phyloP scores from a whole-genome alignment of 1,140 invertebrate species.

The Tetranychus urticae region DNA sequence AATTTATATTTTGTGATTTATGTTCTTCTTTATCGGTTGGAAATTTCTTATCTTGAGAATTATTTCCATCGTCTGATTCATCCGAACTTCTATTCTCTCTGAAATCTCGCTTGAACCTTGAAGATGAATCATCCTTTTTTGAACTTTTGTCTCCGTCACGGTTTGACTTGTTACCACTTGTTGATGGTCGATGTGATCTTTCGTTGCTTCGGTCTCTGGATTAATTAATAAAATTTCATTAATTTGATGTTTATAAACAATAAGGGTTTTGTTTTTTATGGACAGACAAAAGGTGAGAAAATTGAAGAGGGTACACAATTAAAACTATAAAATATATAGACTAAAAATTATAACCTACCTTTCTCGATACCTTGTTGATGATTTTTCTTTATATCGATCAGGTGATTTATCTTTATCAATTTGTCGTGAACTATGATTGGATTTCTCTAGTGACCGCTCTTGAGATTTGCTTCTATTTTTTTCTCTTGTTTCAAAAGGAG shows the following conservation, averaged over 20 bases:
- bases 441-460: too few species aligned
- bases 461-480: too few species aligned
- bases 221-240: not conserved
- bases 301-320: too few species aligned
- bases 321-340: too few species aligned
- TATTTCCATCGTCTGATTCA: too few species aligned
- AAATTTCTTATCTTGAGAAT: too few species aligned
- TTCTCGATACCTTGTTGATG: not conserved
- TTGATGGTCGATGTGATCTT: not conserved
- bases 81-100: too few species aligned
- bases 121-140: too few species aligned
- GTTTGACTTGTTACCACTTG: not conserved
- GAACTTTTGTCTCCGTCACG: too few species aligned
- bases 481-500: too few species aligned
- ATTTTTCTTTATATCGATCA: not conserved
- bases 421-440: not conserved
- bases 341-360: too few species aligned
- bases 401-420: not conserved
- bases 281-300: not conserved
- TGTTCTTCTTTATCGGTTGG: not conserved
- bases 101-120: too few species aligned
- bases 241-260: not conserved
- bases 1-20: not conserved
- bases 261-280: not conserved
- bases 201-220: not conserved